These are phyloP conservation scores for Kobus ellipsiprymnus DNA, from an alignment of 2,113 vertebrate genomes.

Conservation along the genomic window DNA sequence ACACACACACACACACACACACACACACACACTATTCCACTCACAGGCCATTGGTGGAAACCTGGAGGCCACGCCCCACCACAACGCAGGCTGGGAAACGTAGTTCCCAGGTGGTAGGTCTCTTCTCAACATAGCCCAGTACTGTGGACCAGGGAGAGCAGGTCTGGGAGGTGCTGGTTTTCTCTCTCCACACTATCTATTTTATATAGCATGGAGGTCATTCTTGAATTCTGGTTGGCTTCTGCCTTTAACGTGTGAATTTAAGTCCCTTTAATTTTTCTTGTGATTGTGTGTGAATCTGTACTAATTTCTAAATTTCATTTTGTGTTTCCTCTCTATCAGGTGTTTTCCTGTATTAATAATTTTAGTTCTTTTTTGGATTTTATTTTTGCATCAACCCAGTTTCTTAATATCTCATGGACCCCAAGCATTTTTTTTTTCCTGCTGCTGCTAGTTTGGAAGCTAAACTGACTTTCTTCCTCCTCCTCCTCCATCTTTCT, in stretches of 20 bases:
- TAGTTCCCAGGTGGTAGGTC: fast-evolving
- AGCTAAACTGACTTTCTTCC: not conserved
- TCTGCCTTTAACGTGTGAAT: not conserved
- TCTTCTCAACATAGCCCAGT: not conserved
- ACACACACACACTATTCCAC: too few relatives aligned
- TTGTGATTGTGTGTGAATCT: not conserved
- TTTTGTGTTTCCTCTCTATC: not conserved
- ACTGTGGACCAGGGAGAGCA: not conserved
- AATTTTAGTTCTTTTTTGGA: not conserved
- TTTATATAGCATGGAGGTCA: not conserved
- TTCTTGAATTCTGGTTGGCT: not conserved
- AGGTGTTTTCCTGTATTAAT: not conserved
- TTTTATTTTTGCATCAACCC: not conserved
- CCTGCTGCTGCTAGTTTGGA: not conserved
- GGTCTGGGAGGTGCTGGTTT: not conserved
- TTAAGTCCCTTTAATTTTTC: not conserved
- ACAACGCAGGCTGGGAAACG: not conserved
- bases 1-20: too few relatives aligned
- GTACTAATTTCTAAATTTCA: not conserved
- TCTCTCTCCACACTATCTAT: not conserved
- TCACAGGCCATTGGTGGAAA: not conserved
- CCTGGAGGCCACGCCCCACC: fast-evolving
- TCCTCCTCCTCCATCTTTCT: not conserved
- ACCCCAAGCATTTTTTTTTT: not conserved
- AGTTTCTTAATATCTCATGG: not conserved